phyloP scores from a whole-genome alignment of 2,113 vertebrate genomes.

The Morone chrysops region DNA sequence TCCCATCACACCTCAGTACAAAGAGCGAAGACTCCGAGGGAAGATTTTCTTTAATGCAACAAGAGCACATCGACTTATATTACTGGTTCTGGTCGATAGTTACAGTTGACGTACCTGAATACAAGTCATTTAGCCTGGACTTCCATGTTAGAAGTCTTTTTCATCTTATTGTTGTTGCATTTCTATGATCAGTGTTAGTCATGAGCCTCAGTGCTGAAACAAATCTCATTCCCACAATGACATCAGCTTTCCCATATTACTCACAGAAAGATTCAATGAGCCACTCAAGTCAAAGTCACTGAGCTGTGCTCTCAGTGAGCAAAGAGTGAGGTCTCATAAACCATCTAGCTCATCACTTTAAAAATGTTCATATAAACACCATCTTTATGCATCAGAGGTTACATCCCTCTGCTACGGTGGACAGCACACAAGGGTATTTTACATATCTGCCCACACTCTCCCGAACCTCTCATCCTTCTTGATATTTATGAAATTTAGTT shows the following conservation, averaged over 20 bases:
- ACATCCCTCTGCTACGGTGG: background rate
- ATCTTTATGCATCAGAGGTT: background rate
- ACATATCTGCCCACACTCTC: background rate
- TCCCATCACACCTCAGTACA: constrained; percentile 34
- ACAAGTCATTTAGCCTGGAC: constrained; percentile 23
- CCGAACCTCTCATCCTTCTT: constrained; percentile 7
- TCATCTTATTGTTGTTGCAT: constrained; percentile 24
- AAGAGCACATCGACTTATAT: background rate
- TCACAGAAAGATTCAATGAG: constrained; percentile 25
- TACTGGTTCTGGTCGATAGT: constrained; percentile 23
- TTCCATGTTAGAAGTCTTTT: constrained; percentile 19
- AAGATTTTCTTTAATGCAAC: constrained; percentile 6
- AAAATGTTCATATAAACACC: background rate
- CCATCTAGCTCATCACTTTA: background rate
- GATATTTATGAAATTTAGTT: constrained; percentile 21
- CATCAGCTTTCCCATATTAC: constrained; percentile 44
- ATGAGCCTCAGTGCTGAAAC: constrained; percentile 22
- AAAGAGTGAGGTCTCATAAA: constrained; percentile 16
- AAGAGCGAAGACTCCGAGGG: constrained; percentile 31
- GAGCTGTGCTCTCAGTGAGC: constrained; percentile 23
- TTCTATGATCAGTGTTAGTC: constrained; percentile 26
- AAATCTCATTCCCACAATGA: constrained; percentile 46
- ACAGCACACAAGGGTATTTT: constrained; percentile 12
- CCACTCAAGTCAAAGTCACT: constrained; percentile 1
- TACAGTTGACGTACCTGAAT: constrained; percentile 27